Evolutionary conservation across 2,888 invertebrate species (phyloP).

Genomic region (Perizoma flavofasciatum): DNA sequence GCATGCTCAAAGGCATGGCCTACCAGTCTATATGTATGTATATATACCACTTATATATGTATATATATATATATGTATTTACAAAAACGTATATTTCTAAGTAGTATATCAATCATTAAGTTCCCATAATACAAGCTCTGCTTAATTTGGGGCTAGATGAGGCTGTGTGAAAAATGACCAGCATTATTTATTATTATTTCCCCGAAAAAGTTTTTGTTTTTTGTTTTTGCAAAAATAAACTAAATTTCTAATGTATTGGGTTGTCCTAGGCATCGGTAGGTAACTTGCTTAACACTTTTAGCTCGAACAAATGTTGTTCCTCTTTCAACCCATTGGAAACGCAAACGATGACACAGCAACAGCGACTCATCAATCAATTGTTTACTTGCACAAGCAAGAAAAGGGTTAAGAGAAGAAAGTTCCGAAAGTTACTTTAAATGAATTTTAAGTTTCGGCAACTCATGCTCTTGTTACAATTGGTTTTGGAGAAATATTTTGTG

Average conservation of each 20-base stretch:
- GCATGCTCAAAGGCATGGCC: too few relatives aligned
- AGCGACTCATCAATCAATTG: constrained; percentile 43
- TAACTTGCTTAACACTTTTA: not conserved
- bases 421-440: constrained; percentile 40
- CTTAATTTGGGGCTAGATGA: too few relatives aligned
- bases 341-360: constrained; percentile 26
- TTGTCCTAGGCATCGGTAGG: not conserved
- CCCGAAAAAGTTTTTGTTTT: too few relatives aligned
- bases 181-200: too few relatives aligned
- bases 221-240: too few relatives aligned
- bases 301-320: constrained; percentile 26
- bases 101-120: too few relatives aligned
- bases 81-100: too few relatives aligned
- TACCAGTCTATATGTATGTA: too few relatives aligned
- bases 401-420: constrained; percentile 45
- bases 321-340: constrained; percentile 19
- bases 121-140: too few relatives aligned
- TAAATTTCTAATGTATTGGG: not conserved
- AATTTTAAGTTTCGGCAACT: constrained; percentile 36
- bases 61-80: too few relatives aligned
- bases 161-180: too few relatives aligned
- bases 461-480: constrained; percentile 34
- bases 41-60: too few relatives aligned
- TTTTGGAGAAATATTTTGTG: constrained; percentile 25
- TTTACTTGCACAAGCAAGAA: constrained; percentile 38